Evolutionary conservation across 2,113 vertebrate species (phyloP).

Genomic region (Gulo gulo): DNA sequence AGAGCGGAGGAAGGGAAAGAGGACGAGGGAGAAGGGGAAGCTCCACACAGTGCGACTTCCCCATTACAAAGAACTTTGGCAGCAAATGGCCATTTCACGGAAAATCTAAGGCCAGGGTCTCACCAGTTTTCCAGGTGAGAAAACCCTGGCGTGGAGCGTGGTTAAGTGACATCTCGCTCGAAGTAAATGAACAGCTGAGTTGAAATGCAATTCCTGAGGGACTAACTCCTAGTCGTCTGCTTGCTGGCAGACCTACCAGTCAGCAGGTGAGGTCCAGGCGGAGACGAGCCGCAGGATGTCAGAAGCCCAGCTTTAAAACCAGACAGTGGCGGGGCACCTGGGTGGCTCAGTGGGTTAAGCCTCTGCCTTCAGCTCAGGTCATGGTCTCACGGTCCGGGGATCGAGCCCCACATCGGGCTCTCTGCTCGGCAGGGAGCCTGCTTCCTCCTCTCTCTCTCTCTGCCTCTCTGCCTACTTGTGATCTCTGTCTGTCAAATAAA

Average conservation of each 20-base stretch:
- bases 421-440: too few relatives aligned
- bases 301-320: background rate
- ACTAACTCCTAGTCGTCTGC: background rate
- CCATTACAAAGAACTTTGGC: background rate
- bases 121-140: background rate
- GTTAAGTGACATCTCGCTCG: background rate
- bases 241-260: background rate
- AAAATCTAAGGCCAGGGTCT: background rate
- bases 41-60: background rate
- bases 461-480: too few relatives aligned
- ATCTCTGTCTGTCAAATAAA: too few relatives aligned
- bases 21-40: background rate
- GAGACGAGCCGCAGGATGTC: background rate
- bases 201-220: background rate
- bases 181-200: background rate
- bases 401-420: too few relatives aligned
- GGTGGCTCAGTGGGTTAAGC: too few relatives aligned
- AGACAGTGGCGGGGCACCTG: background rate
- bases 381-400: too few relatives aligned
- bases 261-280: rapidly evolving
- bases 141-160: background rate
- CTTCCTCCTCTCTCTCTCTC: too few relatives aligned
- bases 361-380: too few relatives aligned
- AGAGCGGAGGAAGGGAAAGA: background rate
- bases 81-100: background rate